Percentiles rank a stretch among this genome's conserved stretches.
These are phyloP conservation scores for Microplitis deprimator DNA, from an alignment of 2,888 invertebrate species.

Conservation along the genomic window DNA sequence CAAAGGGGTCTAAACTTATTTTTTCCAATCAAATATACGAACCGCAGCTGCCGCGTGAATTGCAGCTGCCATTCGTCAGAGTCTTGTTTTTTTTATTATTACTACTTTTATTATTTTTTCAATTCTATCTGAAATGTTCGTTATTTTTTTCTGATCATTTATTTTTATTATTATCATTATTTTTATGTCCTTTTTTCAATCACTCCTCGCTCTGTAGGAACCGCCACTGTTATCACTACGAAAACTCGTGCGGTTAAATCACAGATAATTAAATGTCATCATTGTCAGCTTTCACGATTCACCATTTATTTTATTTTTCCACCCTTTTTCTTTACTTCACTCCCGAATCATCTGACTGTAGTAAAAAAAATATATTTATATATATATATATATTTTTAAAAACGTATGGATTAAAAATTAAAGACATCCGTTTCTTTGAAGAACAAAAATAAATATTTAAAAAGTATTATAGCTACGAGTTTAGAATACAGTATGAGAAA, in stretches of 20 bases:
- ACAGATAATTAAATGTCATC: conserved; percentile 18
- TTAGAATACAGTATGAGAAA: neutral
- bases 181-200: neutral
- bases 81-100: neutral
- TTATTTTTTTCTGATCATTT: conserved; percentile 39
- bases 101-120: conserved; percentile 26
- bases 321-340: neutral
- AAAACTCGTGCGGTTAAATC: neutral
- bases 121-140: conserved; percentile 27
- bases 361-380: too few species aligned
- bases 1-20: conserved; percentile 17
- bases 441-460: neutral
- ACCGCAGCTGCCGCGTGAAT: conserved; percentile 46
- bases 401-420: neutral
- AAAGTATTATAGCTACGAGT: neutral
- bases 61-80: conserved; percentile 48
- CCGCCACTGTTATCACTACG: conserved; percentile 5
- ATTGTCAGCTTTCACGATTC: conserved; percentile 16
- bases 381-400: too few species aligned
- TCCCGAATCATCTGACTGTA: too few species aligned
- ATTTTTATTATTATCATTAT: conserved; percentile 31
- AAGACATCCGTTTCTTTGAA: conserved; percentile 14
- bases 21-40: conserved; percentile 48
- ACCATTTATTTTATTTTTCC: conserved; percentile 20
- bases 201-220: neutral